Percentiles rank a stretch among this genome's conserved stretches.
These are phyloP conservation scores for Merodon equestris DNA, from an alignment of 2,888 invertebrate genomes.

Conservation along the genomic window DNA sequence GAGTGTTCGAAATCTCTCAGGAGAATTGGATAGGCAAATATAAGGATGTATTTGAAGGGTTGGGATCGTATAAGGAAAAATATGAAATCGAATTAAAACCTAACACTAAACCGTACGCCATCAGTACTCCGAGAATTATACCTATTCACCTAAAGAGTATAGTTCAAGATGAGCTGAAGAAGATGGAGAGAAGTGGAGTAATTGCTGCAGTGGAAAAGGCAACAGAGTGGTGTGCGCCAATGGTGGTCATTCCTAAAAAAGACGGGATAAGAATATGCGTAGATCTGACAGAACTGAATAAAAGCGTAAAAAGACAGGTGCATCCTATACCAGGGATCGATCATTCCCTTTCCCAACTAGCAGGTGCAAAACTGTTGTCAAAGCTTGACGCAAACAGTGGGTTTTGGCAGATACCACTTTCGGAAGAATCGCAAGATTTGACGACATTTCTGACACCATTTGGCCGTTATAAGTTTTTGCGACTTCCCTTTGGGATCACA, in stretches of 20 bases:
- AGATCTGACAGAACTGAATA: slow-evolving; percentile 6
- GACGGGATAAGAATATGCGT: slow-evolving; percentile 16
- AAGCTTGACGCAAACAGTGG: slow-evolving; percentile 32
- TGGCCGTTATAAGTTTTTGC: slow-evolving; percentile 16
- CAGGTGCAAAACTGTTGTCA: slow-evolving; percentile 23
- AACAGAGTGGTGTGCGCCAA: slow-evolving; percentile 23
- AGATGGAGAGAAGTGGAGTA: slow-evolving; percentile 3
- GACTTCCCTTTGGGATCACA: slow-evolving; percentile 34
- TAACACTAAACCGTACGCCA: slow-evolving; percentile 19
- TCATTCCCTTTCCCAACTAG: slow-evolving; percentile 34
- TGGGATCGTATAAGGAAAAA: slow-evolving; percentile 17
- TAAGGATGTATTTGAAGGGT: slow-evolving; percentile 14
- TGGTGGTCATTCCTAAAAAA: slow-evolving; percentile 7
- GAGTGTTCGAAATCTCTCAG: slow-evolving; percentile 11
- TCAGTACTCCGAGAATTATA: slow-evolving; percentile 12
- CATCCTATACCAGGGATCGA: slow-evolving; percentile 20
- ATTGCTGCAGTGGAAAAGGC: slow-evolving; percentile 8
- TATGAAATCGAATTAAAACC: slow-evolving; percentile 24
- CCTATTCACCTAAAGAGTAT: slow-evolving; percentile 5
- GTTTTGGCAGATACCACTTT: slow-evolving; percentile 23
- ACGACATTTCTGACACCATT: slow-evolving; percentile 25
- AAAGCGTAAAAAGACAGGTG: neutral
- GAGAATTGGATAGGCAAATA: slow-evolving; percentile 11
- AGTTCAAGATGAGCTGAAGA: slow-evolving; percentile 11
- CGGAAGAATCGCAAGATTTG: slow-evolving; percentile 13